Evolutionary conservation across 2,888 invertebrate genomes (phyloP).

Genomic region (Masnerella sp.): DNA sequence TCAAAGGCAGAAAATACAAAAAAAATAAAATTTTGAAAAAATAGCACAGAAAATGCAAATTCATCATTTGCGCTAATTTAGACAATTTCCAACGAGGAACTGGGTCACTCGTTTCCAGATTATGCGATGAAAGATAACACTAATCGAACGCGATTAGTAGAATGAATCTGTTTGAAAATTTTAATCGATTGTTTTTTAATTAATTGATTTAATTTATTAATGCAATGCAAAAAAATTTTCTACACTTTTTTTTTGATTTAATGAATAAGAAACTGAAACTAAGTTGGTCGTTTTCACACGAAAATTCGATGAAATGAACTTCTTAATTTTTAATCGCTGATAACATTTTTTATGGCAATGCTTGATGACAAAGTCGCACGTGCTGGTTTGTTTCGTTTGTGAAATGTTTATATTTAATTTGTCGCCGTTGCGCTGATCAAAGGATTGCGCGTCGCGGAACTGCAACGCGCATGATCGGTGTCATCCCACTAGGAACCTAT

Average conservation of each 20-base stretch:
- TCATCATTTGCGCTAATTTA: conserved; percentile 1
- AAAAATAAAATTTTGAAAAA: too few relatives aligned
- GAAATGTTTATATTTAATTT: conserved; percentile 56
- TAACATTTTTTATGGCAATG: too few relatives aligned
- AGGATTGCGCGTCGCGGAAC: conserved; percentile 29
- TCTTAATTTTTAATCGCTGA: too few relatives aligned
- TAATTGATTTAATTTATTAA: too few relatives aligned
- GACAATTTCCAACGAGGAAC: conserved; percentile 3
- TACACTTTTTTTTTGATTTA: too few relatives aligned
- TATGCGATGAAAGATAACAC: conserved; percentile 8
- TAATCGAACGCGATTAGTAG: conserved; percentile 20
- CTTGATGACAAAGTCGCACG: too few relatives aligned
- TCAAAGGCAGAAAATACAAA: conserved; percentile 22
- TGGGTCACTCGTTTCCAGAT: conserved; percentile 28
- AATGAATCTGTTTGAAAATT: background rate
- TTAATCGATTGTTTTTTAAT: background rate
- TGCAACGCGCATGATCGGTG: conserved; percentile 41
- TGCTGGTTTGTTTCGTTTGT: conserved; percentile 21
- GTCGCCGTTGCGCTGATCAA: conserved; percentile 39
- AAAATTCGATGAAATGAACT: too few relatives aligned
- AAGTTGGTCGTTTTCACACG: too few relatives aligned
- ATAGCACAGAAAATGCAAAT: background rate
- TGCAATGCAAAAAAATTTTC: too few relatives aligned
- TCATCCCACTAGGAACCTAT: conserved; percentile 50
- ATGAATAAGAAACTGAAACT: too few relatives aligned